Conservation (phyloP, 2,888 invertebrate genomes). For the Drosophila mercatorum region DNA sequence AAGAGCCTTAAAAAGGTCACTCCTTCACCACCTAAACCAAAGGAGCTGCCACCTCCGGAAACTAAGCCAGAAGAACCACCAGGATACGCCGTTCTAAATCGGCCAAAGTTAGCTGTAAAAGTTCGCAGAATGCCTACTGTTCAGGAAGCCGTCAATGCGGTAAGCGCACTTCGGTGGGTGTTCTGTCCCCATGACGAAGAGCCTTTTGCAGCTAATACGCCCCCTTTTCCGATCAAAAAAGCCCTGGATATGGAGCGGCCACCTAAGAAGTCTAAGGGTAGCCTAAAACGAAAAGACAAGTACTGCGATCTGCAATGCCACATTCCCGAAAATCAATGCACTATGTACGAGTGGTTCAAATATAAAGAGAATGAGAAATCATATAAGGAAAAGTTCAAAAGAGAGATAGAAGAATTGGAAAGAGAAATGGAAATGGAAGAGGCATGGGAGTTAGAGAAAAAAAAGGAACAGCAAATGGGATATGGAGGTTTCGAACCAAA, state of each 20-base stretch:
- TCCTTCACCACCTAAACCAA: background rate
- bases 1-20: constrained; percentile 28
- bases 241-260: constrained; percentile 17
- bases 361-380: constrained; percentile 16
- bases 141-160: constrained; percentile 26
- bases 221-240: background rate
- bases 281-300: constrained; percentile 1
- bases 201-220: constrained; percentile 17
- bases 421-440: background rate
- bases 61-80: background rate
- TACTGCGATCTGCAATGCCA: constrained; percentile 35
- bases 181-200: constrained; percentile 22
- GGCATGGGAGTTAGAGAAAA: background rate
- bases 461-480: background rate
- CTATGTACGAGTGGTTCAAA: constrained; percentile 31
- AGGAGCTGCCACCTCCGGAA: background rate
- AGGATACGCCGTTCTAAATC: constrained; percentile 40
- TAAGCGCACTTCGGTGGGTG: background rate
- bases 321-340: constrained; percentile 36
- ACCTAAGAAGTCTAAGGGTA: background rate
- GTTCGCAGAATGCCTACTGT: constrained; percentile 45
- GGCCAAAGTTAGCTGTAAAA: constrained; percentile 16
- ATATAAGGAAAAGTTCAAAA: constrained; percentile 3
- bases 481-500: no score
- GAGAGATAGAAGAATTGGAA: background rate